Conservation (phyloP, 2,113 vertebrate genomes). For the Galemys pyrenaicus region DNA sequence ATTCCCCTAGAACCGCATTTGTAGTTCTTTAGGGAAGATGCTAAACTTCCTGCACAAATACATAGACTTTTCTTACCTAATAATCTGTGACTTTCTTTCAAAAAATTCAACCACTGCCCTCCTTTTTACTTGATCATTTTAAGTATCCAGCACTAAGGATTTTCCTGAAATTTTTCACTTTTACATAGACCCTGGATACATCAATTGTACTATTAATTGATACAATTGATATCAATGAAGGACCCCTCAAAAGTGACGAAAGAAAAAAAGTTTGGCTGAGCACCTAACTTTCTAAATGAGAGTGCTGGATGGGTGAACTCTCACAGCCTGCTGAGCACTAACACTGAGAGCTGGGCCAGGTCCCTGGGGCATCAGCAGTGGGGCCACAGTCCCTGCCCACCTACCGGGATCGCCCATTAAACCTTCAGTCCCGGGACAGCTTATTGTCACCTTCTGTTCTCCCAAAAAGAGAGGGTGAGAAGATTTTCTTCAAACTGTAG, state of each 20-base stretch:
- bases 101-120: neutral
- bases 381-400: neutral
- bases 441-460: neutral
- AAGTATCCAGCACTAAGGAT: neutral
- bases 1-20: neutral
- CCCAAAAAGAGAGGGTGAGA: neutral
- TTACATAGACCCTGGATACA: neutral
- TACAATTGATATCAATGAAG: too few species aligned
- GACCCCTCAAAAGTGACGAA: neutral
- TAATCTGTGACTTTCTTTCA: neutral
- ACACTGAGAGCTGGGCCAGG: neutral
- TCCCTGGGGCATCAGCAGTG: neutral
- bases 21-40: neutral
- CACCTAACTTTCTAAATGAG: neutral
- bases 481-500: neutral
- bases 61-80: neutral
- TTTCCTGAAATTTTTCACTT: neutral
- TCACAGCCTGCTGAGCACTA: neutral
- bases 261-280: neutral
- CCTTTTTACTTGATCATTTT: slow-evolving; percentile 5
- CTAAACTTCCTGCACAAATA: neutral
- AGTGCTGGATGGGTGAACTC: neutral
- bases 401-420: neutral
- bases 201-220: too few species aligned
- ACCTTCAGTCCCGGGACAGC: neutral